A percentile compares a stretch with the other conserved stretches of the same genome.
Conservation (phyloP, 2,797 vertebrate species). For the Emydoidea blandingii region DNA sequence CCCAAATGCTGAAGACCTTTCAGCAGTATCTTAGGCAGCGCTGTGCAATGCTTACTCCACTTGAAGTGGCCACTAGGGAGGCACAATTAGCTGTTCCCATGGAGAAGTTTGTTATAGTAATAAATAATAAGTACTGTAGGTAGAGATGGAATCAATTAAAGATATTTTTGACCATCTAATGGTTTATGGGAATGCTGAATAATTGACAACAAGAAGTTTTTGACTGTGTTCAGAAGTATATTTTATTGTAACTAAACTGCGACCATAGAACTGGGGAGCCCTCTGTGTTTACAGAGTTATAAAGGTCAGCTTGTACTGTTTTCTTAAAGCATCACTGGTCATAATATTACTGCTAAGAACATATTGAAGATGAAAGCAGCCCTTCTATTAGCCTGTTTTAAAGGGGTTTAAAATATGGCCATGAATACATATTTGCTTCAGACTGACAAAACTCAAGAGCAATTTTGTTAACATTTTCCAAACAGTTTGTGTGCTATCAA, state of each 20-base stretch:
- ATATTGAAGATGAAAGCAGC: not conserved
- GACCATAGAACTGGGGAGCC: slow-evolving; percentile 46
- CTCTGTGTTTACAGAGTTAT: not conserved
- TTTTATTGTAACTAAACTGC: slow-evolving; percentile 76
- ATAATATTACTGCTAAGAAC: slow-evolving; percentile 6
- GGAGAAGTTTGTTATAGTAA: slow-evolving; percentile 93
- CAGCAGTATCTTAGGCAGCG: slow-evolving; percentile 82
- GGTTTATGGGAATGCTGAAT: slow-evolving; percentile 85
- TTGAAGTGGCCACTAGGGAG: slow-evolving; percentile 93
- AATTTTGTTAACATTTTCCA: slow-evolving; percentile 62
- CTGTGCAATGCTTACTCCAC: slow-evolving; percentile 86
- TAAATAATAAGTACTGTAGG: slow-evolving; percentile 93
- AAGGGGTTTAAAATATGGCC: slow-evolving; percentile 67
- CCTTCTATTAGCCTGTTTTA: slow-evolving; percentile 41
- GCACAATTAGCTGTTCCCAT: slow-evolving; percentile 94
- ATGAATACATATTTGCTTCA: slow-evolving; percentile 50
- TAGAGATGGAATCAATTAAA: slow-evolving; percentile 96
- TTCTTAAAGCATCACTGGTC: slow-evolving; percentile 54
- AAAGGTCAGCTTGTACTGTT: slow-evolving; percentile 52
- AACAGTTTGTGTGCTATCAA: slow-evolving; percentile 66
- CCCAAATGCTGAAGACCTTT: slow-evolving; percentile 85
- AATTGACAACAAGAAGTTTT: slow-evolving; percentile 81
- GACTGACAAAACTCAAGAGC: slow-evolving; percentile 34
- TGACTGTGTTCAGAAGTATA: slow-evolving; percentile 65
- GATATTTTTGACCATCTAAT: slow-evolving; percentile 91